Conservation (phyloP, 1,140 invertebrate species). For the Orchesella cincta region DNA sequence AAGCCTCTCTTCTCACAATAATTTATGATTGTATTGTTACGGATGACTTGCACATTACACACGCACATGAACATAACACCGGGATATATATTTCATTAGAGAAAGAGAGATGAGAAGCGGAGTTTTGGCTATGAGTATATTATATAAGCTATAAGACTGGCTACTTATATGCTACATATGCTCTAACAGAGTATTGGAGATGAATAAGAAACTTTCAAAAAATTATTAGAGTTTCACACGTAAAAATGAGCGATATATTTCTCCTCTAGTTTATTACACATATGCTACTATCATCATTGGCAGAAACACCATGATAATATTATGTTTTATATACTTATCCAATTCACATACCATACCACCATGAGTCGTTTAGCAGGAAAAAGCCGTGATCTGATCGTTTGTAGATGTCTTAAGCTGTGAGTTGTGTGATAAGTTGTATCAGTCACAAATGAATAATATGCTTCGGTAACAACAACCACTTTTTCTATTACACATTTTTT, state of each 20-base stretch:
- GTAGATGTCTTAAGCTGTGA: too few relatives aligned
- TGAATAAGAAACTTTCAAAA: not conserved
- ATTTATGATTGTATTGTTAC: constrained; percentile 6
- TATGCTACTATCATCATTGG: too few relatives aligned
- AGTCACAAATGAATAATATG: not conserved
- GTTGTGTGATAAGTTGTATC: not conserved
- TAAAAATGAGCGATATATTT: not conserved
- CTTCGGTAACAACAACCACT: not conserved
- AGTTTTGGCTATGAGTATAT: not conserved
- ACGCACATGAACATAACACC: constrained; percentile 3
- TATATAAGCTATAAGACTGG: too few relatives aligned
- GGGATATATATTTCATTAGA: not conserved
- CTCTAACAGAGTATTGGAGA: not conserved
- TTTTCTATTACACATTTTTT: not conserved
- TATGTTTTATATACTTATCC: not conserved
- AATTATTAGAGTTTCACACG: not conserved
- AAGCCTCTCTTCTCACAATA: not conserved
- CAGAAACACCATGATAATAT: not conserved
- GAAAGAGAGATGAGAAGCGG: not conserved
- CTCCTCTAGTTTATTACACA: not conserved
- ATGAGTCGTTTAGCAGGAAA: not conserved
- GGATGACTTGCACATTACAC: constrained; percentile 5
- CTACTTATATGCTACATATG: too few relatives aligned
- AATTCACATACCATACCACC: not conserved
- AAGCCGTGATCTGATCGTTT: not conserved